Evolutionary conservation across 2,797 vertebrate genomes (phyloP), one percentile per base, ranked within the genome.

Genomic region (Sphenodon punctatus): DNA sequence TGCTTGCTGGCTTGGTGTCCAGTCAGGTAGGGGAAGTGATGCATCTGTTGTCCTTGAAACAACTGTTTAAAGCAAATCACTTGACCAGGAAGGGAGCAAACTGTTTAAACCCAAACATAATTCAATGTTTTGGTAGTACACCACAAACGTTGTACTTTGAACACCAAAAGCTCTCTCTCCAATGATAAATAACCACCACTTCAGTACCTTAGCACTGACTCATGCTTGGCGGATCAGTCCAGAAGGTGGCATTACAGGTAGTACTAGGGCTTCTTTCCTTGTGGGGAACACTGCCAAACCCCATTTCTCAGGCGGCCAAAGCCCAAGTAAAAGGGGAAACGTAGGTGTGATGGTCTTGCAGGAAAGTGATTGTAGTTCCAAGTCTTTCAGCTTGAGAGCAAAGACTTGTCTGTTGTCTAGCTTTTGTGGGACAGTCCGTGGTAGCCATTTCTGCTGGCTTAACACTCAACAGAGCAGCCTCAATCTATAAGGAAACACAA

Each of bases 11-110:
- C 8, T 1, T 1, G 63, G 48, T 68, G 8, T 16, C 38, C 53
- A 7, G 12, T 14, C 12, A 55, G 20, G 63, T 20, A 38, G 76
- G 36, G 53, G 51, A 78, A 75, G 66, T 10, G 43, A 8, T n/a
- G 20, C 10, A 67, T n/a, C 41, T 32, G 16, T 8, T 63, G 67
- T 64, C 85, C 76, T 88, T 81, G 87, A 64, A 83, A 81, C 53
- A 0, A 38, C 45, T 20, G 34, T 71, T 72, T 11, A 64, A 32
- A 58, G 23, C 48, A 49, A 78, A 80, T 17, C 19, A 53, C 9
- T 15, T 49, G 53, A 5, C n/a, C 8, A 0, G 7, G 68, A 53
- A 66, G 63, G 45, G 55, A 1, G 2, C 45, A 11, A 1, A 4
- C 60, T 80, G 79, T 67, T 60, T 36, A 71, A 30, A 71, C 74